Evolutionary conservation across 2,113 vertebrate genomes (phyloP).

Genomic region (Myocastor coypus): DNA sequence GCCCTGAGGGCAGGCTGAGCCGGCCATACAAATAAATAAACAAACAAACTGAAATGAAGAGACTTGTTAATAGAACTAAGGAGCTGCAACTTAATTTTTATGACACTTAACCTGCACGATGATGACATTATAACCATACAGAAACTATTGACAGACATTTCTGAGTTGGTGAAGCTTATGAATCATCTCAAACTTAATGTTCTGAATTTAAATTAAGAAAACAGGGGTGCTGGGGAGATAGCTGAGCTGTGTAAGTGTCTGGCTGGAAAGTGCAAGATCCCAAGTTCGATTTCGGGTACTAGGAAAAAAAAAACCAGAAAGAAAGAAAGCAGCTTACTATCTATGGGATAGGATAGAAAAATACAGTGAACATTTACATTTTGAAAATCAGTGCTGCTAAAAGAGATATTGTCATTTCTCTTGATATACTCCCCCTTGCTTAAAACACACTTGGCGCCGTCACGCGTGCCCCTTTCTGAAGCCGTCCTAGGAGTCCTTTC

Average conservation of each 20-base stretch:
- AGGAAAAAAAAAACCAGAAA: too few species aligned
- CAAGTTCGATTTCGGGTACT: too few species aligned
- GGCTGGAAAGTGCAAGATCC: too few species aligned
- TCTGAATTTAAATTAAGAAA: conserved; percentile 12
- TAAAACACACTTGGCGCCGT: neutral
- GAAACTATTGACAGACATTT: conserved; percentile 18
- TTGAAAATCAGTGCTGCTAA: neutral
- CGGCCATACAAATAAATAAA: too few species aligned
- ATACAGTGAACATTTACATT: neutral
- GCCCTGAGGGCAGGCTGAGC: too few species aligned
- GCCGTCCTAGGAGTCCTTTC: neutral
- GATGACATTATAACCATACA: neutral
- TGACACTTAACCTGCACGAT: conserved; percentile 6
- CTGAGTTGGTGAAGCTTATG: neutral
- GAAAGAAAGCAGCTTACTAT: conserved; percentile 19
- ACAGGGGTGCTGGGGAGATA: neutral
- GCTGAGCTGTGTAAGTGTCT: too few species aligned
- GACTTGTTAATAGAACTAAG: neutral
- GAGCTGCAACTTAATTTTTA: neutral
- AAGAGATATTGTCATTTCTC: neutral
- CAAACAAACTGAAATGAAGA: conserved; percentile 14
- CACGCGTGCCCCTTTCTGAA: neutral
- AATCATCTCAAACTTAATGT: conserved; percentile 36
- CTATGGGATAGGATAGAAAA: neutral
- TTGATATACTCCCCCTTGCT: neutral